Evolutionary conservation across 2,888 invertebrate species (phyloP).

Genomic region (Trissolcus japonicus): DNA sequence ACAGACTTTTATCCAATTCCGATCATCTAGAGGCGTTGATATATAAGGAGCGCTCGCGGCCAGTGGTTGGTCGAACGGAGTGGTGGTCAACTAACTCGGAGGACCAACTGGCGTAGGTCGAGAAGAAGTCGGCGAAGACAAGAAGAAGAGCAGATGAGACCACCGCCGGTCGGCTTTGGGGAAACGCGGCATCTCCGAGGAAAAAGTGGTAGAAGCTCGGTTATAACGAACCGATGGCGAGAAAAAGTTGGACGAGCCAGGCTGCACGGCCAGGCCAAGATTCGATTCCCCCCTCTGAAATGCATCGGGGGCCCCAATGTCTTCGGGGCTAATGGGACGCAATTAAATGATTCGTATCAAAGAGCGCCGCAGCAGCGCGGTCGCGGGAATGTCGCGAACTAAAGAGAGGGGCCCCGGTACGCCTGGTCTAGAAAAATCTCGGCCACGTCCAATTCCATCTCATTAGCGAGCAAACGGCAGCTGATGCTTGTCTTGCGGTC

Average conservation of each 20-base stretch:
- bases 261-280: slow-evolving; percentile 59
- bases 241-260: slow-evolving; percentile 74
- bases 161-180: slow-evolving; percentile 61
- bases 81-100: slow-evolving; percentile 21
- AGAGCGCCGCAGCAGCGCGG: slow-evolving; percentile 73
- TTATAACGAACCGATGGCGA: slow-evolving; percentile 70
- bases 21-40: slow-evolving; percentile 51
- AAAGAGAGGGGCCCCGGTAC: slow-evolving; percentile 61
- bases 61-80: slow-evolving; percentile 34
- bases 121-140: slow-evolving; percentile 18
- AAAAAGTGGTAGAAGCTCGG: slow-evolving; percentile 68
- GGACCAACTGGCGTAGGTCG: slow-evolving; percentile 42
- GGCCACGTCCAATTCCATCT: slow-evolving; percentile 77
- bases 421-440: slow-evolving; percentile 75
- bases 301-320: slow-evolving; percentile 61
- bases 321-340: slow-evolving; percentile 75
- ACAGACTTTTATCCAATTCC: slow-evolving; percentile 49
- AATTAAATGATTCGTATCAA: slow-evolving; percentile 77
- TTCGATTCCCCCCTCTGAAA: slow-evolving; percentile 39
- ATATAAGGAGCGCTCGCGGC: slow-evolving; percentile 32
- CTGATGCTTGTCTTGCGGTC: slow-evolving; percentile 76
- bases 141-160: slow-evolving; percentile 30
- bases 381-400: slow-evolving; percentile 75
- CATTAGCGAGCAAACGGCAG: slow-evolving; percentile 76
- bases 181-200: slow-evolving; percentile 64